Evolutionary conservation across 2,113 vertebrate species (phyloP), one percentile per base, ranked within the genome.

Genomic region (Morone saxatilis): DNA sequence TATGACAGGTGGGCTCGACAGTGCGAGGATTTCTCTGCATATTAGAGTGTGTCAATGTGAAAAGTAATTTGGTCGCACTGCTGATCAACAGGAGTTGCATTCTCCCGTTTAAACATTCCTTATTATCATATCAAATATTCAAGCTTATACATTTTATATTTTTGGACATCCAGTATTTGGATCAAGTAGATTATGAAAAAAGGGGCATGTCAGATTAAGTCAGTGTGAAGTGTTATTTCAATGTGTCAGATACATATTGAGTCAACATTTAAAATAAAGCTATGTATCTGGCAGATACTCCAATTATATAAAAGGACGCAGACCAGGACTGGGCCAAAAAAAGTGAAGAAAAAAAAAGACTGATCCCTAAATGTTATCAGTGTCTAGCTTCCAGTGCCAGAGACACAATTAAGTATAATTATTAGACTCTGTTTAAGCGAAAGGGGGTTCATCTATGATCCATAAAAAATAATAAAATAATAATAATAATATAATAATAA

Each of bases 341-440:
- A 57, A 11, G n/a, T n/a, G n/a, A n/a, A n/a, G n/a, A n/a, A n/a
- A n/a, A n/a, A n/a, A n/a, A n/a, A n/a, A n/a, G 31, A 31, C 31
- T 31, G 31, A 16, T 45, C 17, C 2, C n/a, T 6, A 9, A 70
- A 70, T 14, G 54, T 10, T 43, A 59, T 74, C 0, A 69, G 69
- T 69, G 57, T 79, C 65, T 20, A 70, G 43, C 54, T 84, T 84
- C 43, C 16, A 40, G 38, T 77, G 19, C 76, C 20, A 13, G 10
- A 47, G 50, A 79, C 20, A 48, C n/a, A 59, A 80, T 25, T 14
- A 53, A 59, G 9, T 59, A n/a, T 85, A 3, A 76, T 14, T 19
- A 1, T 74, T 25, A 40, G 9, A 36, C 11, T 11, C 48, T 31
- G 11, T n/a, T 59, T 7, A 65, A 68, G 56, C 61, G 41, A 60